These are phyloP conservation scores for Bryconaethiops microstoma DNA, from an alignment of 2,797 vertebrate genomes.

Conservation along the genomic window DNA sequence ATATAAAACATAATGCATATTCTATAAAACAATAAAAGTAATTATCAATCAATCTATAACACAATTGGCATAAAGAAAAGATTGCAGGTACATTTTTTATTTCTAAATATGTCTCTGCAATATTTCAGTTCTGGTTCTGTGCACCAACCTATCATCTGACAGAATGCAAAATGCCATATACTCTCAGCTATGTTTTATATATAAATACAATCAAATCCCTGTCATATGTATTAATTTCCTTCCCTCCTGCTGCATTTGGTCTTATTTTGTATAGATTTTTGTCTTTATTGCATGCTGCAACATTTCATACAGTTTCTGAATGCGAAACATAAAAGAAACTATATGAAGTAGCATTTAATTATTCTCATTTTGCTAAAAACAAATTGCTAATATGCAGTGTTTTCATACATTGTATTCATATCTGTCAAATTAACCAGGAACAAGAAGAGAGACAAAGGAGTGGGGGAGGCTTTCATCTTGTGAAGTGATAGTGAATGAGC, in stretches of 20 bases:
- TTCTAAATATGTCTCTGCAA: background rate
- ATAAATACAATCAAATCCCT: background rate
- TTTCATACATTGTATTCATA: slow-evolving; percentile 39
- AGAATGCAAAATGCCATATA: background rate
- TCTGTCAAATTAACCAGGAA: slow-evolving; percentile 43
- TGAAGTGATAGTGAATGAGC: background rate
- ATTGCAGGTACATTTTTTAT: background rate
- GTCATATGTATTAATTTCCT: slow-evolving; percentile 11
- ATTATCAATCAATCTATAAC: background rate
- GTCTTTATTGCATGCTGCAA: slow-evolving; percentile 27
- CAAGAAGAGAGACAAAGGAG: slow-evolving; percentile 35
- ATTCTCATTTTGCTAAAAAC: slow-evolving; percentile 11
- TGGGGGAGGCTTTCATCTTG: slow-evolving; percentile 38
- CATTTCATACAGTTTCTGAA: slow-evolving; percentile 27
- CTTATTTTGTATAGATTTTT: slow-evolving; percentile 33
- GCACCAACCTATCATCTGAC: slow-evolving; percentile 7
- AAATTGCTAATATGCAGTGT: slow-evolving; percentile 5
- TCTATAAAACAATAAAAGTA: background rate
- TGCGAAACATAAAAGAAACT: background rate
- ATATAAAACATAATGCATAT: background rate
- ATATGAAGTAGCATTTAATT: slow-evolving; percentile 43
- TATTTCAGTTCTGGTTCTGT: slow-evolving; percentile 22
- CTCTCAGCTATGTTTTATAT: slow-evolving; percentile 4
- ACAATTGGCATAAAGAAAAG: background rate
- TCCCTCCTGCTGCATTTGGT: slow-evolving; percentile 27